Percentiles rank a stretch among this genome's conserved stretches.
Conservation (phyloP, 2,888 invertebrate species). For the Cephus spinipes region DNA sequence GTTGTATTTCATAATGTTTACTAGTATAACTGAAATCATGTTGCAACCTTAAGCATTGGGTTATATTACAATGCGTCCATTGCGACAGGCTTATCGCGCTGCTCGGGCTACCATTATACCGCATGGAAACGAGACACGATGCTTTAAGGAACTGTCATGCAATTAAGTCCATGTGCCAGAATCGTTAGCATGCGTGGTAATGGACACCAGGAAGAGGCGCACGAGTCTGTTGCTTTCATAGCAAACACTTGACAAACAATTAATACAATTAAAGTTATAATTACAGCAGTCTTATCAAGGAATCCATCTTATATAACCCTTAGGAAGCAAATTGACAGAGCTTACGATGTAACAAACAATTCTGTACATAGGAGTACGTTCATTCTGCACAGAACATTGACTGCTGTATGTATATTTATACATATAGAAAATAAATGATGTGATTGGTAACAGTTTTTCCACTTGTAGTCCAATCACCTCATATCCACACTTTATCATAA, state of each 20-base stretch:
- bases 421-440: conserved; percentile 45
- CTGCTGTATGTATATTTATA: conserved; percentile 56
- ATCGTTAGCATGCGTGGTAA: background rate
- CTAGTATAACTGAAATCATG: conserved; percentile 33
- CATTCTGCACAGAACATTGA: conserved; percentile 36
- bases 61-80: background rate
- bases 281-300: conserved; percentile 19
- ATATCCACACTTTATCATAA: background rate
- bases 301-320: conserved; percentile 21
- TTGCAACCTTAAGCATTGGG: conserved; percentile 34
- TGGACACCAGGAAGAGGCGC: background rate
- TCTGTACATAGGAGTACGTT: conserved; percentile 26
- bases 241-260: background rate
- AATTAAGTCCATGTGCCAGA: background rate
- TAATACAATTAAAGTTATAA: background rate
- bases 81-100: background rate
- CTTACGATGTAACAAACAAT: background rate
- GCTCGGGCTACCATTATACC: background rate
- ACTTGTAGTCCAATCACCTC: background rate
- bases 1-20: conserved; percentile 35
- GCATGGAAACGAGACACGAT: background rate
- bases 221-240: background rate
- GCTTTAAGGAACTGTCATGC: background rate
- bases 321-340: conserved; percentile 13
- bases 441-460: background rate